Evolutionary conservation across 2,113 vertebrate species (phyloP).

Genomic region (Toxotes chatareus): DNA sequence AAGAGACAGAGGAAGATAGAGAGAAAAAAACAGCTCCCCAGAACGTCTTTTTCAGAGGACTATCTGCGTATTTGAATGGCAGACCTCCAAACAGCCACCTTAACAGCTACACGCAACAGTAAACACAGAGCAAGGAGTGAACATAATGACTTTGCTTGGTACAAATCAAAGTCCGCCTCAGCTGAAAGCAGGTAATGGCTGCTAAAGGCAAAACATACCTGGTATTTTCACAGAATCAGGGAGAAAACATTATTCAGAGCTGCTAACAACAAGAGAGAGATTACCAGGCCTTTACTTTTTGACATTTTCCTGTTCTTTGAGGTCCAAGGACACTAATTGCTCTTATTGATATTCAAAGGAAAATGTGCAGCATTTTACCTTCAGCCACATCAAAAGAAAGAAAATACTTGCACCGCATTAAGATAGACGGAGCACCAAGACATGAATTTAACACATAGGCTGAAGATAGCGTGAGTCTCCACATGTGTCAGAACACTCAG

Average conservation of each 20-base stretch:
- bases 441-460: not conserved
- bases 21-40: conserved; percentile 39
- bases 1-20: not conserved
- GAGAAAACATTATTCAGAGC: not conserved
- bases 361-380: not conserved
- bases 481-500: not conserved
- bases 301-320: conserved; percentile 9
- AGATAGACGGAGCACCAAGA: not conserved
- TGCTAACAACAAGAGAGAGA: conserved; percentile 35
- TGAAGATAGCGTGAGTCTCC: not conserved
- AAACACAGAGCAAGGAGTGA: conserved; percentile 24
- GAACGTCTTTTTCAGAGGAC: conserved; percentile 43
- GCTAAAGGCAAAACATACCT: conserved; percentile 12
- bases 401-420: not conserved
- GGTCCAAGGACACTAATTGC: conserved; percentile 15
- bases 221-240: not conserved
- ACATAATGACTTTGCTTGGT: conserved; percentile 14
- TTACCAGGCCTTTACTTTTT: not conserved
- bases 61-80: conserved; percentile 24
- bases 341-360: not conserved
- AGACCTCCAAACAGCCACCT: conserved; percentile 32
- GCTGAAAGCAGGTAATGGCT: conserved; percentile 41
- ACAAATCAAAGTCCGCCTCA: conserved; percentile 28
- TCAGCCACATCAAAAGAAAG: conserved; percentile 32
- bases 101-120: conserved; percentile 18